Evolutionary conservation across 2,888 invertebrate genomes (phyloP).

Genomic region (Ichneumoninae sp.): DNA sequence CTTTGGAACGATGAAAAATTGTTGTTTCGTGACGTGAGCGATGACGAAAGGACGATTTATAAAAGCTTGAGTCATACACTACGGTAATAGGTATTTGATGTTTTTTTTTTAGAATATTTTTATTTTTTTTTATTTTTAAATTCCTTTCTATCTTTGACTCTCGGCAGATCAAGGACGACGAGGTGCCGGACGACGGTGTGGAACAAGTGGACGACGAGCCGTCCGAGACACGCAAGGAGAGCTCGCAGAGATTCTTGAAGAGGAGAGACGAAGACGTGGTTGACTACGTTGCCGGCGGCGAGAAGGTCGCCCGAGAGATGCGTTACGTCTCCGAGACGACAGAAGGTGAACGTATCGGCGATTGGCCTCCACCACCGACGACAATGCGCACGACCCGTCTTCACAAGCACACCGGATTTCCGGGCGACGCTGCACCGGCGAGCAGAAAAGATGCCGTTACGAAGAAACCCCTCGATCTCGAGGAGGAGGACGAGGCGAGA

Average conservation of each 20-base stretch:
- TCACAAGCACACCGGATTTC: slow-evolving; percentile 75
- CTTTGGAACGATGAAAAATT: not conserved
- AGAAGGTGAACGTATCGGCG: slow-evolving; percentile 90
- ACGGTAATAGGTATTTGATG: not conserved
- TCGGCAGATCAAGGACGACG: slow-evolving; percentile 89
- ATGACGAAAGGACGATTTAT: not conserved
- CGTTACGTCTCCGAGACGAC: slow-evolving; percentile 92
- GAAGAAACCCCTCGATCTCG: slow-evolving; percentile 92
- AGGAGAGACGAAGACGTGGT: slow-evolving; percentile 93
- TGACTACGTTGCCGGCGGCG: slow-evolving; percentile 93
- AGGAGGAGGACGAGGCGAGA: slow-evolving; percentile 94
- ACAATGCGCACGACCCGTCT: slow-evolving; percentile 78
- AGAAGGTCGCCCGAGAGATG: slow-evolving; percentile 92
- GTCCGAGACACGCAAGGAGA: slow-evolving; percentile 84
- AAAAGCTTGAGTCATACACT: not conserved
- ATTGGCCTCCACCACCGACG: slow-evolving; percentile 79
- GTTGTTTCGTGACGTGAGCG: not conserved
- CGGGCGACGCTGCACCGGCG: slow-evolving; percentile 82
- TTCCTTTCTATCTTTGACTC: slow-evolving; percentile 31
- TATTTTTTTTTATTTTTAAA: slow-evolving; percentile 15
- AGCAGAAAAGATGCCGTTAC: slow-evolving; percentile 93
- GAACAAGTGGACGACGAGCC: slow-evolving; percentile 82
- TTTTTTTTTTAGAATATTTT: not conserved
- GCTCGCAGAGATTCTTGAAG: slow-evolving; percentile 88
- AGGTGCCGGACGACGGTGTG: slow-evolving; percentile 81